Percentiles rank a stretch among this genome's conserved stretches.
Conservation (phyloP, 2,888 invertebrate species). For the Scaptomyza caliginosa region DNA sequence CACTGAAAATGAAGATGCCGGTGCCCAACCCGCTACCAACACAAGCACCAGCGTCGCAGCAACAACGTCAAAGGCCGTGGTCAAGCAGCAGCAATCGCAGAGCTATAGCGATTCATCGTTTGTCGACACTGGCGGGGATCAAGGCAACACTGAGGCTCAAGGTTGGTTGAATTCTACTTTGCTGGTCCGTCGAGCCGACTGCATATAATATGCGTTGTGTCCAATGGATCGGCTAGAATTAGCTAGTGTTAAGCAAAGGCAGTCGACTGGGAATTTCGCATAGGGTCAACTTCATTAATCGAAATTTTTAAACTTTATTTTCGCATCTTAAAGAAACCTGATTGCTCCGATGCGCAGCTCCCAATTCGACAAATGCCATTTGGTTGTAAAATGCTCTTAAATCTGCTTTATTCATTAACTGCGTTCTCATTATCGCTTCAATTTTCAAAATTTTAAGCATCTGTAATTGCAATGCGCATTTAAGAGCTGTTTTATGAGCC, state of each 20-base stretch:
- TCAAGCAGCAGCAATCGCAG: conserved; percentile 76
- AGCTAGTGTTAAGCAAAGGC: conserved; percentile 13
- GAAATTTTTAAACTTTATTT: neutral
- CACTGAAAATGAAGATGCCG: conserved; percentile 84
- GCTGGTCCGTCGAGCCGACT: conserved; percentile 21
- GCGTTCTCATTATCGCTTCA: conserved; percentile 26
- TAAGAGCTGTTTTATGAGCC: conserved; percentile 49
- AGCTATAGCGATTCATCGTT: conserved; percentile 82
- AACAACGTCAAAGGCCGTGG: conserved; percentile 82
- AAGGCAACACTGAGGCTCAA: conserved; percentile 84
- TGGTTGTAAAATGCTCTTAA: conserved; percentile 53
- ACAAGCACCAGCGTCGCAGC: conserved; percentile 70
- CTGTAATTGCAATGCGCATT: conserved; percentile 42
- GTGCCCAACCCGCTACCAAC: conserved; percentile 68
- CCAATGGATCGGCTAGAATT: conserved; percentile 33
- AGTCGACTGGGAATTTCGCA: conserved; percentile 46
- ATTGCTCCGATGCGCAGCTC: conserved; percentile 23
- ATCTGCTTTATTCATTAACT: conserved; percentile 39
- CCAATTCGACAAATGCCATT: conserved; percentile 23
- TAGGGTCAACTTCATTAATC: neutral
- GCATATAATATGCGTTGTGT: conserved; percentile 2
- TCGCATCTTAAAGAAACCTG: neutral
- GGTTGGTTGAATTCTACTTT: conserved; percentile 81
- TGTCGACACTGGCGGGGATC: conserved; percentile 83
- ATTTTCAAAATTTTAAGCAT: conserved; percentile 4